Evolutionary conservation across 2,797 vertebrate species (phyloP).

Genomic region (Potorous gilbertii): DNA sequence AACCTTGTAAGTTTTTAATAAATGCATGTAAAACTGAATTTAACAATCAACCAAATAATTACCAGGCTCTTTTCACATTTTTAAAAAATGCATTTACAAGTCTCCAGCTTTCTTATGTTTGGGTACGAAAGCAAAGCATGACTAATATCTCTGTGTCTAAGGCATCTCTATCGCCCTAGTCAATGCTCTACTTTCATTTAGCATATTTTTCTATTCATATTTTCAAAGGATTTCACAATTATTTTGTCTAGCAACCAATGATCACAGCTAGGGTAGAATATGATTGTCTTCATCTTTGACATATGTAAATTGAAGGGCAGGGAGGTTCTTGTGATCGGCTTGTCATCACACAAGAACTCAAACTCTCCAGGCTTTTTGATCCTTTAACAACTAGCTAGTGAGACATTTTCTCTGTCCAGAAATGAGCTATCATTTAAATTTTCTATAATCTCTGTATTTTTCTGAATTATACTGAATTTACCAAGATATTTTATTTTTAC

Average conservation of each 20-base stretch:
- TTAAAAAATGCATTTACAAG: neutral
- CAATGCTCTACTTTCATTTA: neutral
- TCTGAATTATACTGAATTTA: conserved; percentile 37
- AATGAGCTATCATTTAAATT: neutral
- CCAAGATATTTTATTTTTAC: neutral
- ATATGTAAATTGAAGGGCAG: neutral
- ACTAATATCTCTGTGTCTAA: neutral
- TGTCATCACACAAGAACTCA: neutral
- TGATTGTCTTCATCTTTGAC: neutral
- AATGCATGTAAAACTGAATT: neutral
- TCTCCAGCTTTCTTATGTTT: too few species aligned
- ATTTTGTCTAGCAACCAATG: neutral
- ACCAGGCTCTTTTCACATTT: neutral
- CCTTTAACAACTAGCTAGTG: neutral
- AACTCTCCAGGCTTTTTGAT: neutral
- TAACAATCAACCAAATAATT: neutral
- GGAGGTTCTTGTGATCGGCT: neutral
- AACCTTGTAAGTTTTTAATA: neutral
- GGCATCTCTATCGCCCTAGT: neutral
- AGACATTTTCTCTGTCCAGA: neutral
- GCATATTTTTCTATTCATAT: neutral
- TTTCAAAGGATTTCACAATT: neutral
- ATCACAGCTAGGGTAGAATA: neutral
- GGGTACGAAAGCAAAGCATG: neutral
- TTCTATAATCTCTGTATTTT: conserved; percentile 42